A percentile compares a stretch with the other conserved stretches of the same genome.
Conservation (phyloP, 2,888 invertebrate genomes). For the Drosophila demipolita region DNA sequence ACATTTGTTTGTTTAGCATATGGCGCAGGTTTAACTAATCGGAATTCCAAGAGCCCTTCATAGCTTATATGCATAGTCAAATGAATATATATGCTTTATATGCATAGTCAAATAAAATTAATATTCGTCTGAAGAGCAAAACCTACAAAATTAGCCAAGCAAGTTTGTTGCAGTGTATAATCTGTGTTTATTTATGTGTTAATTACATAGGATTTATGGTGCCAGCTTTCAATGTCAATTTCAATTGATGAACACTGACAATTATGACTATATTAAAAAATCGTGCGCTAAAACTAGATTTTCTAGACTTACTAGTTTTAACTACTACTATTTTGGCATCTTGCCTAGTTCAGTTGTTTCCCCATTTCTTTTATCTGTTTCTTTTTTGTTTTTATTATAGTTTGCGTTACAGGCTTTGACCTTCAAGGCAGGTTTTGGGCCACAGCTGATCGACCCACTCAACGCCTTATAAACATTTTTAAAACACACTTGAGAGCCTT, state of each 20-base stretch:
- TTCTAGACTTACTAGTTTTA: slow-evolving; percentile 1
- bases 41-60: slow-evolving; percentile 15
- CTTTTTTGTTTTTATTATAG: not conserved
- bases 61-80: slow-evolving; percentile 10
- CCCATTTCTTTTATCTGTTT: slow-evolving; percentile 17
- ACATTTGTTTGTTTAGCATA: slow-evolving; percentile 27
- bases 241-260: slow-evolving; percentile 29
- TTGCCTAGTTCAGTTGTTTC: slow-evolving; percentile 15
- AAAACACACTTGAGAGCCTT: slow-evolving; percentile 52
- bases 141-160: not conserved
- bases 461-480: slow-evolving; percentile 51
- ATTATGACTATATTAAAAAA: slow-evolving; percentile 23
- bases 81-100: not conserved
- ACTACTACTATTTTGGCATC: slow-evolving; percentile 8
- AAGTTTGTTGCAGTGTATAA: slow-evolving; percentile 44
- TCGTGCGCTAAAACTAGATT: slow-evolving; percentile 16
- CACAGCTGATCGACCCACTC: slow-evolving; percentile 74
- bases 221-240: slow-evolving; percentile 45
- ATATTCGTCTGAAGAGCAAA: slow-evolving; percentile 4
- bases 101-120: slow-evolving; percentile 18
- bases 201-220: slow-evolving; percentile 29
- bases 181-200: slow-evolving; percentile 33
- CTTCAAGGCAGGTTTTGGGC: slow-evolving; percentile 55
- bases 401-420: slow-evolving; percentile 49
- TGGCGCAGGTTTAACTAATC: slow-evolving; percentile 47